phyloP scores from a whole-genome alignment of 30 jellyfish, hydroid and myxozoan genomes.

The Rhopilema esculentum region DNA sequence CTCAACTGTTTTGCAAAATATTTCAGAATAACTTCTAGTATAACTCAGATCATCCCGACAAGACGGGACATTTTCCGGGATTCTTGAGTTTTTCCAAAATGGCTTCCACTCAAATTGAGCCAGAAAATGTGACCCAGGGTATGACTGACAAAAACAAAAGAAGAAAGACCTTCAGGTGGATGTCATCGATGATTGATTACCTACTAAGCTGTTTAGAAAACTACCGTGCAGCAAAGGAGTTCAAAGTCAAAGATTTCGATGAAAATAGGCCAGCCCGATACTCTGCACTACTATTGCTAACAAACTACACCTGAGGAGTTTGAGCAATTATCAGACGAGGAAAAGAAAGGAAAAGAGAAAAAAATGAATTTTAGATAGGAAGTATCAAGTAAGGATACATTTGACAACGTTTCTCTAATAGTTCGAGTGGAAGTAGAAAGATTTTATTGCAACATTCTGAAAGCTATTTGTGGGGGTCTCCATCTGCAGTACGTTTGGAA shows the following conservation, averaged over 20 bases:
- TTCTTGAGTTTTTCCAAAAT: background rate
- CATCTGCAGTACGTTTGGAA: slow-evolving; percentile 63
- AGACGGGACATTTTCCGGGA: slow-evolving; percentile 37
- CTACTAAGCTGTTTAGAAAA: slow-evolving; percentile 34
- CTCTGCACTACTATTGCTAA: slow-evolving; percentile 28
- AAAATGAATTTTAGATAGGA: slow-evolving; percentile 20
- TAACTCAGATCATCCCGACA: slow-evolving; percentile 37
- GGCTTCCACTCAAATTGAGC: background rate
- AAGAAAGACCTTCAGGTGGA: slow-evolving; percentile 51
- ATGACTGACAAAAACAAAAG: background rate
- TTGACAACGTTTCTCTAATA: slow-evolving; percentile 64
- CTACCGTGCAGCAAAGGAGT: slow-evolving; percentile 41
- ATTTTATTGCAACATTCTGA: slow-evolving; percentile 54
- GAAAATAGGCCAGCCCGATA: slow-evolving; percentile 66
- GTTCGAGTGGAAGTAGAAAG: slow-evolving; percentile 72
- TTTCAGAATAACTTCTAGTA: no score
- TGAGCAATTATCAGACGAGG: slow-evolving; percentile 24
- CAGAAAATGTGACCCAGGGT: background rate
- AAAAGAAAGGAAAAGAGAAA: slow-evolving; percentile 13
- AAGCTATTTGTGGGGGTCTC: slow-evolving; percentile 63
- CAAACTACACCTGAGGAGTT: slow-evolving; percentile 38
- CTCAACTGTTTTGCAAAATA: no score
- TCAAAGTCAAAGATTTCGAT: slow-evolving; percentile 53
- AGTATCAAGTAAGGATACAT: slow-evolving; percentile 44
- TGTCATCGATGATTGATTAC: slow-evolving; percentile 33